phyloP scores from a whole-genome alignment of 2,888 invertebrate genomes.

The Exocentrus adspersus region DNA sequence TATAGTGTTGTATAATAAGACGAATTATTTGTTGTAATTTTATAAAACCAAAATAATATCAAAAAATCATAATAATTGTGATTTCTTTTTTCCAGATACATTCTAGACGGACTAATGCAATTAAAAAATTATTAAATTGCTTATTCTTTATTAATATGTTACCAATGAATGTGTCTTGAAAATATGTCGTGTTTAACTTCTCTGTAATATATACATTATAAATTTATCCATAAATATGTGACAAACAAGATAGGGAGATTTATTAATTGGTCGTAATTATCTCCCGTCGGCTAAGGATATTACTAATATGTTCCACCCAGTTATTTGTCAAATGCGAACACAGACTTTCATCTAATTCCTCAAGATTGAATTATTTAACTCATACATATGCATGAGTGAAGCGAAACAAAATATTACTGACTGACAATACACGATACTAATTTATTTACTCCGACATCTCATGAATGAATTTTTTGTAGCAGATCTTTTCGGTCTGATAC shows the following conservation, averaged over 20 bases:
- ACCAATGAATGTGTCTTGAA: too few species aligned
- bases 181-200: constrained; percentile 36
- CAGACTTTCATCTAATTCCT: constrained; percentile 40
- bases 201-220: constrained; percentile 31
- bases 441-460: constrained; percentile 19
- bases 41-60: too few species aligned
- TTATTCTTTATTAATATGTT: too few species aligned
- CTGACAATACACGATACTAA: neutral
- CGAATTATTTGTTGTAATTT: too few species aligned
- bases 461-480: constrained; percentile 49
- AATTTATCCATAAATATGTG: constrained; percentile 28
- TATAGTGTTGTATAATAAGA: too few species aligned
- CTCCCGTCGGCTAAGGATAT: constrained; percentile 36
- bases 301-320: constrained; percentile 43
- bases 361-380: constrained; percentile 20
- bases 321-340: constrained; percentile 42
- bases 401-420: constrained; percentile 8
- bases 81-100: too few species aligned
- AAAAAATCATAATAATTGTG: too few species aligned
- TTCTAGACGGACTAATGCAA: too few species aligned
- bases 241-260: constrained; percentile 41
- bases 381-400: constrained; percentile 14
- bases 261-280: constrained; percentile 46
- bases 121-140: too few species aligned
- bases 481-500: constrained; percentile 50